Percentiles rank a stretch among this genome's conserved stretches.
phyloP scores from a whole-genome alignment of 2,888 invertebrate species.

The Pyrrhia umbra region DNA sequence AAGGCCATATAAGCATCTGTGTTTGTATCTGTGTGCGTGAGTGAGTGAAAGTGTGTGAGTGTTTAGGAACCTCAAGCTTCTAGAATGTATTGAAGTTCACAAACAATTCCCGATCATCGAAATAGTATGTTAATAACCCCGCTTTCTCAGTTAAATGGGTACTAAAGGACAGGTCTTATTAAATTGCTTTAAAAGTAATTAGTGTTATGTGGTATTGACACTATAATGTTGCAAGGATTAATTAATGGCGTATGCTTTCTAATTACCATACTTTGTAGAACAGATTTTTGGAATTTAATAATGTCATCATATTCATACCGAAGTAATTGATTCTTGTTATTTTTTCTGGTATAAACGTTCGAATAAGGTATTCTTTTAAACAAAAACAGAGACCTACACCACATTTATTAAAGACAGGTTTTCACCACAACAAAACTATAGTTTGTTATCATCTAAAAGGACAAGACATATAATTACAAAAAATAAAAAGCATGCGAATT shows the following conservation, averaged over 20 bases:
- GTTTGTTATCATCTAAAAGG: neutral
- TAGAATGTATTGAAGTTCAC: conserved; percentile 7
- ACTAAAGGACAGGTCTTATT: conserved; percentile 28
- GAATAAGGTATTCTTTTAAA: neutral
- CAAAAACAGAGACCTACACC: neutral
- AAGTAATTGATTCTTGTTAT: neutral
- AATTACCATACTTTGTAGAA: conserved; percentile 12
- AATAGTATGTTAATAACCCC: neutral
- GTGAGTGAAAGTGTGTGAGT: conserved; percentile 13
- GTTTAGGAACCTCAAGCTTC: conserved; percentile 15
- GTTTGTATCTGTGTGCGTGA: conserved; percentile 6
- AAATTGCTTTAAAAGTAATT: conserved; percentile 17
- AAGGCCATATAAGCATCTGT: conserved; percentile 32
- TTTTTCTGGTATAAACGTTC: too few species aligned
- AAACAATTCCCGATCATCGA: conserved; percentile 9
- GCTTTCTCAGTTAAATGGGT: conserved; percentile 2
- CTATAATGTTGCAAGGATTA: conserved; percentile 31
- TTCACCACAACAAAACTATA: conserved; percentile 18
- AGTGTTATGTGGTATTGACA: conserved; percentile 24
- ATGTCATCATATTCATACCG: neutral
- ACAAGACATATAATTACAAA: conserved; percentile 5
- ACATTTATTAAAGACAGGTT: neutral
- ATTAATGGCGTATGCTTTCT: conserved; percentile 42
- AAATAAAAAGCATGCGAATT: conserved; percentile 14
- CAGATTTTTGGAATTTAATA: conserved; percentile 1